Conservation (phyloP, 1,140 invertebrate genomes). For the Polypedilum pembai region DNA sequence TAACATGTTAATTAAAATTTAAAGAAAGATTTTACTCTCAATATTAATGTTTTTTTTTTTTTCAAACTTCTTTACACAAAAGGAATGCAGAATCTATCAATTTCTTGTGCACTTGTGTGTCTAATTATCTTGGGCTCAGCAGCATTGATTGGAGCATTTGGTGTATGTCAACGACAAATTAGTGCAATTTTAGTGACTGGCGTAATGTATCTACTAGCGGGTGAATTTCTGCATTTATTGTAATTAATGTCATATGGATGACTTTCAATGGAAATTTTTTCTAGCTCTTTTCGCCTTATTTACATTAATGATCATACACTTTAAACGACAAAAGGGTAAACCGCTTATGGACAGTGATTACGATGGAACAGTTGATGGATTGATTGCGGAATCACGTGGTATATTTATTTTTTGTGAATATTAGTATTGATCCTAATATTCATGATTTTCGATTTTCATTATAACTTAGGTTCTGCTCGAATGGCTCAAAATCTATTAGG, state of each 20-base stretch:
- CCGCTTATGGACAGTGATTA: conserved; percentile 47
- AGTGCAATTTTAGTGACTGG: conserved; percentile 83
- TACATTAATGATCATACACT: conserved; percentile 81
- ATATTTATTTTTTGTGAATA: too few species aligned
- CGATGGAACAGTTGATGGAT: conserved; percentile 60
- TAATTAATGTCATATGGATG: background rate
- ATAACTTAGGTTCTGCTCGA: conserved; percentile 35
- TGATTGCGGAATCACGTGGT: conserved; percentile 47
- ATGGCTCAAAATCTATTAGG: conserved; percentile 45
- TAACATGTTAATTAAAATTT: too few species aligned
- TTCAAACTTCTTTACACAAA: conserved; percentile 15
- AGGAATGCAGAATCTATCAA: conserved; percentile 91
- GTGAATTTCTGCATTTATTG: conserved; percentile 46
- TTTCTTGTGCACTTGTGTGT: conserved; percentile 83
- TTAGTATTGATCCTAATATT: too few species aligned
- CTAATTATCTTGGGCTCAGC: conserved; percentile 76
- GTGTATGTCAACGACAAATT: conserved; percentile 77
- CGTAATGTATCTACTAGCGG: conserved; percentile 84
- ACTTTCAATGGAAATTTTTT: conserved; percentile 36
- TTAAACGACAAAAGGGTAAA: conserved; percentile 67
- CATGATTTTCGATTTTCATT: too few species aligned
- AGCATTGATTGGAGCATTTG: conserved; percentile 74
- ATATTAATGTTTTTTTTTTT: too few species aligned
- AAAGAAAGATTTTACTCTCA: too few species aligned
- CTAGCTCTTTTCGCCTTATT: conserved; percentile 80